phyloP scores from a whole-genome alignment of 1,140 invertebrate species.

The Leptinotarsa lineolata region DNA sequence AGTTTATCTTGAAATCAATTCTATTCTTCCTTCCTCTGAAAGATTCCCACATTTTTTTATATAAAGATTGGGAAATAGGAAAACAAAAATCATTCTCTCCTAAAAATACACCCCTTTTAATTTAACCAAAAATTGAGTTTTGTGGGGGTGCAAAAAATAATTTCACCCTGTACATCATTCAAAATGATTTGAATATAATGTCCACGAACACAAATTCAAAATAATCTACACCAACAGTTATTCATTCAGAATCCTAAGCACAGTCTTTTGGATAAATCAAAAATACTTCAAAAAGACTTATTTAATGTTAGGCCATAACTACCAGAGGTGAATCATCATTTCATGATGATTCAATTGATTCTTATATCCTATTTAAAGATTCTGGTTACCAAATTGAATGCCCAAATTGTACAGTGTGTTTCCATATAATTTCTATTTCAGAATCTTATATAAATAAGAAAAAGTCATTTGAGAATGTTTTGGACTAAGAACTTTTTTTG shows the following conservation, averaged over 20 bases:
- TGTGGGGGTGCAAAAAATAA: too few relatives aligned
- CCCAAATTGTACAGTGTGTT: neutral
- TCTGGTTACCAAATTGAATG: constrained; percentile 1
- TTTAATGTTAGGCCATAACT: constrained; percentile 14
- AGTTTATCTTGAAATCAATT: too few relatives aligned
- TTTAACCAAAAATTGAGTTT: too few relatives aligned
- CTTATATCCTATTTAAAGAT: constrained; percentile 6
- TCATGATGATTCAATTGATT: neutral
- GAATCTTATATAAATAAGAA: neutral
- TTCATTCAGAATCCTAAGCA: neutral
- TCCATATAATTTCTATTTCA: neutral
- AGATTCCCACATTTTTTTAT: too few relatives aligned
- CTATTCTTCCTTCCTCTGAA: too few relatives aligned
- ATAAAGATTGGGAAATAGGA: too few relatives aligned
- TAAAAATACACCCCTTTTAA: too few relatives aligned
- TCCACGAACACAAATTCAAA: neutral
- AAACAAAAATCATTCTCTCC: too few relatives aligned
- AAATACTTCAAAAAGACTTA: constrained; percentile 13
- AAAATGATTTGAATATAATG: too few relatives aligned
- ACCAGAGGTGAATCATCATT: constrained; percentile 8
- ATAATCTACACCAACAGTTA: neutral
- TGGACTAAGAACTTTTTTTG: too few relatives aligned
- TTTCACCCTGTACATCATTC: too few relatives aligned
- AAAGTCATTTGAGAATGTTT: too few relatives aligned
- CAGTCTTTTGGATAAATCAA: constrained; percentile 17